These are phyloP conservation scores for Zygaena filipendulae DNA, from an alignment of 2,888 invertebrate genomes.

Conservation along the genomic window DNA sequence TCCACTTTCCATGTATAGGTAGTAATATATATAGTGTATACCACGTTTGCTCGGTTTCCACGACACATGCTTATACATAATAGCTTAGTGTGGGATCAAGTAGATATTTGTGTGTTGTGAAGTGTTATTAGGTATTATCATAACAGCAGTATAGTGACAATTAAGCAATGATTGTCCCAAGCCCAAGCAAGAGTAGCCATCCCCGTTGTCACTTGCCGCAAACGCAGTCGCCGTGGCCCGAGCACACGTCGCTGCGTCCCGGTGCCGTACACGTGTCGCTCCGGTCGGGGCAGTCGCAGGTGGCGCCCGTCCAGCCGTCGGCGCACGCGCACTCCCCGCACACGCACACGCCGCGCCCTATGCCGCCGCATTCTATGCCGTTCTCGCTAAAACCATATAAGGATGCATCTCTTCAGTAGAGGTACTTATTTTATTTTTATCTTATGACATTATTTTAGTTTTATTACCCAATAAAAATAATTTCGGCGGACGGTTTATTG, in stretches of 20 bases:
- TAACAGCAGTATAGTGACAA: background rate
- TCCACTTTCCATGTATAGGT: no score
- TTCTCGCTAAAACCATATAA: slow-evolving; percentile 33
- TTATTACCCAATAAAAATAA: no score
- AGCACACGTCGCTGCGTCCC: slow-evolving; percentile 67
- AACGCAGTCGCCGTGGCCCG: slow-evolving; percentile 78
- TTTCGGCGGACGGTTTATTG: no score
- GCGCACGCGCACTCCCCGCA: slow-evolving; percentile 81
- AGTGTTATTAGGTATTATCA: no score
- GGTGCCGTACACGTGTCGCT: slow-evolving; percentile 63
- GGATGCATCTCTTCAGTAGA: no score
- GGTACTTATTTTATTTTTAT: no score
- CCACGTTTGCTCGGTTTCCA: no score
- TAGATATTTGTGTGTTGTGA: no score
- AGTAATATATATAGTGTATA: no score
- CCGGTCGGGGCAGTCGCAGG: slow-evolving; percentile 68
- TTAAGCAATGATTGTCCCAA: background rate
- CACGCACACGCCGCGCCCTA: slow-evolving; percentile 75
- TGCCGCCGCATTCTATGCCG: slow-evolving; percentile 64
- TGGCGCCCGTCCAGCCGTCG: slow-evolving; percentile 64
- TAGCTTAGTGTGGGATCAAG: no score
- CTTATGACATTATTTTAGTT: no score
- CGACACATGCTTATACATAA: no score
- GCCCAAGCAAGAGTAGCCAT: background rate
- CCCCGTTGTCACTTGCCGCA: slow-evolving; percentile 66